Conservation (phyloP, 2,797 vertebrate species). For the Apogon hyalosoma region DNA sequence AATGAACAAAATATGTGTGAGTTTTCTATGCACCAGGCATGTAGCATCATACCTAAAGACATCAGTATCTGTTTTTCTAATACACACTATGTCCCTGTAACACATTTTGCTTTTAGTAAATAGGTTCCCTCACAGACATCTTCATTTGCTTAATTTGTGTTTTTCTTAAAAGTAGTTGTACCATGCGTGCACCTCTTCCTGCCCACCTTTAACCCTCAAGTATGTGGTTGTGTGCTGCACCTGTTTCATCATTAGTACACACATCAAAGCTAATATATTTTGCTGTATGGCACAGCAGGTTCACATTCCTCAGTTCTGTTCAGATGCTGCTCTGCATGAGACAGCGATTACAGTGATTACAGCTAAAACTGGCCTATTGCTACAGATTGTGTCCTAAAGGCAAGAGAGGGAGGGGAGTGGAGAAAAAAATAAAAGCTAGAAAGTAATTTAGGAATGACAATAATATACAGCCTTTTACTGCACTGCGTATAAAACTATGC, state of each 20-base stretch:
- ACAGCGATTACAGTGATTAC: conserved; percentile 42
- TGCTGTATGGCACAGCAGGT: conserved; percentile 70
- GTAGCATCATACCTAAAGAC: no score
- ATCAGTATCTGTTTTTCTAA: no score
- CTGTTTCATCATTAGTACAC: conserved; percentile 73
- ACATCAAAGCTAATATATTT: conserved; percentile 73
- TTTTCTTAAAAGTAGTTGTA: conserved; percentile 22
- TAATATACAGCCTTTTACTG: background rate
- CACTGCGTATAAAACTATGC: background rate
- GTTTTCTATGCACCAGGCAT: no score
- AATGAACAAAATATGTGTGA: no score
- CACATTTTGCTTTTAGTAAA: conserved; percentile 21
- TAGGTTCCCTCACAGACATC: conserved; percentile 9
- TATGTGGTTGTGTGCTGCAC: conserved; percentile 30
- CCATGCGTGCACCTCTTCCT: conserved; percentile 16
- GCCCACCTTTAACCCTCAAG: conserved; percentile 42
- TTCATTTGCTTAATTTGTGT: conserved; percentile 32
- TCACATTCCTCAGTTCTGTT: conserved; percentile 66
- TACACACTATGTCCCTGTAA: no score
- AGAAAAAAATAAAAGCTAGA: conserved; percentile 9
- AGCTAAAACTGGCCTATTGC: conserved; percentile 25
- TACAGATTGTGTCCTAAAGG: conserved; percentile 24
- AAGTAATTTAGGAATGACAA: background rate
- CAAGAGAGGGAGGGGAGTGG: background rate
- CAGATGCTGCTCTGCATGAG: conserved; percentile 53